A percentile compares a stretch with the other conserved stretches of the same genome.
Conservation (phyloP, 2,797 vertebrate genomes). For the Tapirus indicus region DNA sequence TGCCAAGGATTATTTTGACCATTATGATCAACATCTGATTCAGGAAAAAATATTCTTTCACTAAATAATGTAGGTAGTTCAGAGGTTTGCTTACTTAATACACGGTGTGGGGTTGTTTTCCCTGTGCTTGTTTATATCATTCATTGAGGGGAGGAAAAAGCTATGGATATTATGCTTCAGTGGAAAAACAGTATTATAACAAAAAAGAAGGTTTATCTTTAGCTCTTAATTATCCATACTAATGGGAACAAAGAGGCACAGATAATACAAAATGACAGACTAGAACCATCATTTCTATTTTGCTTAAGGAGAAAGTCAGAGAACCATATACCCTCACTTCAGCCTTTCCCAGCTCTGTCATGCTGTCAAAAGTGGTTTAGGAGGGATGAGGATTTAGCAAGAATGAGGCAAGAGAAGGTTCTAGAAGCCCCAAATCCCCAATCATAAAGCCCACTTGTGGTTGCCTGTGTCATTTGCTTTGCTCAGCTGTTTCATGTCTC, state of each 20-base stretch:
- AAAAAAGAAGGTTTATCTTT: constrained; percentile 54
- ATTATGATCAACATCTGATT: constrained; percentile 78
- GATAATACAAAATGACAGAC: constrained; percentile 27
- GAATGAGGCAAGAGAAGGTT: neutral
- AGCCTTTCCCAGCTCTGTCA: neutral
- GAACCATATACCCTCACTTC: neutral
- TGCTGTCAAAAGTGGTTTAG: neutral
- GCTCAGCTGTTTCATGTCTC: neutral
- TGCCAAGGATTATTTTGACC: constrained; percentile 76
- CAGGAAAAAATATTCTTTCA: constrained; percentile 34
- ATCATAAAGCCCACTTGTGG: neutral
- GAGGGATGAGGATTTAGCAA: constrained; percentile 31
- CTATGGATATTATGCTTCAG: neutral
- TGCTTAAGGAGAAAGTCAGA: constrained; percentile 73
- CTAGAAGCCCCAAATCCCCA: neutral
- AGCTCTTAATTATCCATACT: constrained; percentile 59
- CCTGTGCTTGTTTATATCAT: constrained; percentile 3
- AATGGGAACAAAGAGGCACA: constrained; percentile 28
- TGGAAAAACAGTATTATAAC: constrained; percentile 35
- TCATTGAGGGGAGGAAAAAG: neutral
- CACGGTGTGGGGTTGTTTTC: neutral
- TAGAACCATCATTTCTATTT: constrained; percentile 57
- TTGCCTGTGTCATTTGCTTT: neutral
- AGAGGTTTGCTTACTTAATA: neutral
- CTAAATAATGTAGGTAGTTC: constrained; percentile 43